Evolutionary conservation across 2,113 vertebrate species (phyloP), one percentile per base, ranked within the genome.

Genomic region (Rhagologus leucostigma): DNA sequence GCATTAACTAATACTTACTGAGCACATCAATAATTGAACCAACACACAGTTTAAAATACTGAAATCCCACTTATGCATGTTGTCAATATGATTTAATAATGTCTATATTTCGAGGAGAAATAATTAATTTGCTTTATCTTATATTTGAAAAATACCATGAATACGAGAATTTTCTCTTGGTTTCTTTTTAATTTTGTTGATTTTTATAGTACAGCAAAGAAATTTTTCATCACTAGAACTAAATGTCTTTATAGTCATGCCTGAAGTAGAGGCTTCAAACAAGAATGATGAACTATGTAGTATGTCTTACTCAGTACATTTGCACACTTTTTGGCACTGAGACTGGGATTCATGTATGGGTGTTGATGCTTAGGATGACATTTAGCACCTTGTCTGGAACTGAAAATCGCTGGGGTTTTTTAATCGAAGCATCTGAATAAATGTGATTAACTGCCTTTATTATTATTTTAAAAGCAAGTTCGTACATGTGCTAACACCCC

Each of bases 391-490:
- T 37, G 32, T 3, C 22, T 71, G 42, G 69, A 89, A 57, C 10
- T 37, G 44, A 41, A 80, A 80, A 64, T 49, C 1, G 0, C 3
- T 39, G 15, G 0, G 4, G 0, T 44, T 77, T 74, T 57, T 4
- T 1, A 67, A 57, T 37, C 3, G 37, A 60, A 77, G 16, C 10
- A 27, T 35, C 4, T 65, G 50, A 87, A 49, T 37, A 87, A 73
- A 50, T 32, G 24, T 26, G 8, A 50, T 77, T 84, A 67, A 35
- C 13, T 71, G 9, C 4, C 14, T 67, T 16, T 37, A 26, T 67
- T 69, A 39, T 42, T 85, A 23, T 55, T 65, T 75, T 47, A 33
- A 83, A 68, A 56, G 32, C 55, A 69, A 52, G 26, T 60, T 60
- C 20, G 32, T 52, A 26, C 3, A 23, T 52, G 18, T 47, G 15